phyloP scores from a whole-genome alignment of 2,888 invertebrate genomes.

The Campoplex capitator region DNA sequence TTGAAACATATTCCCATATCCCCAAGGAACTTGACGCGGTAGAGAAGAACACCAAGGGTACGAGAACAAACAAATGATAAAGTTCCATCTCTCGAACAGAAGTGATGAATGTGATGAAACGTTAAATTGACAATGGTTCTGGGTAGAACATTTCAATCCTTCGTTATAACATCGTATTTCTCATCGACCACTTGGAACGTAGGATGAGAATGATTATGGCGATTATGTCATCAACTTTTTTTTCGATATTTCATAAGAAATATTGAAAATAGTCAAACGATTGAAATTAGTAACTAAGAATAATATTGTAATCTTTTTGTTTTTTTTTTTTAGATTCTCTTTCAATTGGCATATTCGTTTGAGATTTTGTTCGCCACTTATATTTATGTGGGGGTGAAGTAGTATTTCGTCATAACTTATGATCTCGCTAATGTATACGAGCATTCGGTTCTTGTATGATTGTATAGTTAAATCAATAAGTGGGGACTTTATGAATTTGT shows the following conservation, averaged over 20 bases:
- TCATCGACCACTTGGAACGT: background rate
- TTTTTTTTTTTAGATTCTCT: background rate
- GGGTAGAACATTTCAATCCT: background rate
- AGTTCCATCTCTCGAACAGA: background rate
- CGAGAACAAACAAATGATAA: slow-evolving; percentile 11
- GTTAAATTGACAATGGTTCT: slow-evolving; percentile 30
- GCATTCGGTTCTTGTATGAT: background rate
- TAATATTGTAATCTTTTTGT: background rate
- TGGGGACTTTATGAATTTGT: background rate
- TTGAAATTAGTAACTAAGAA: background rate
- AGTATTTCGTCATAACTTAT: background rate
- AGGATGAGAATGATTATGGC: background rate
- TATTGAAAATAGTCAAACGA: background rate
- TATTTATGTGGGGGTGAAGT: background rate
- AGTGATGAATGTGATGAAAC: slow-evolving; percentile 37
- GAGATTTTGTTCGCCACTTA: background rate
- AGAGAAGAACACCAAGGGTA: background rate
- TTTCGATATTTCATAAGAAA: background rate
- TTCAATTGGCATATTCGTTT: background rate
- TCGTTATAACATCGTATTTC: background rate
- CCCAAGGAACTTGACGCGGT: slow-evolving; percentile 27
- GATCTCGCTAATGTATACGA: background rate
- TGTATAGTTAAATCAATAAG: background rate
- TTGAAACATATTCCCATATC: slow-evolving; percentile 30
- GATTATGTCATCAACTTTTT: background rate